Evolutionary conservation across 1,140 invertebrate genomes (phyloP), one percentile per base, ranked within the genome.

Genomic region (Nautilus pompilius): DNA sequence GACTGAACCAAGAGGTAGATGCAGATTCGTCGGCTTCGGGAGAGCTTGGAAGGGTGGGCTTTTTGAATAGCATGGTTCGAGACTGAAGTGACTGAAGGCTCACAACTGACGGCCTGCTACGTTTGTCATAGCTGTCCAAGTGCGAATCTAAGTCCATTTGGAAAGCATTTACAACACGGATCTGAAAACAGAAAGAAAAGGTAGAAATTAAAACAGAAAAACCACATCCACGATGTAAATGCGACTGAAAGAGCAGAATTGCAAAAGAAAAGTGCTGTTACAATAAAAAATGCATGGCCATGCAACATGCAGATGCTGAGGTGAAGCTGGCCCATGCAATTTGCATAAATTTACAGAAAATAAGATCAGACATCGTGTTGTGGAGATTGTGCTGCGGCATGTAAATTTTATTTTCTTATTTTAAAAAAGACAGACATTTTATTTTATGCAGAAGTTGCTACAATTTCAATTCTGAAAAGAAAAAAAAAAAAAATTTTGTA

Each of bases 161-260:
- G 89, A 98, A 98, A 87, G 95, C 95, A 88, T 97, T 98, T 85
- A 97, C 95, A 88, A 97, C 95, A 87, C 95, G 93, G 84, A 98
- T 97, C 95, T 96, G 90, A 76, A 90, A 78, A 81, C 78, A 78
- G 55, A 75, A 71, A 69, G 62, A 73, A 62, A 76, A 65, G 62
- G 58, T 63, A 48, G 58, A 49, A 61, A 58, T 58, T 56, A 55
- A 36, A 60, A 48, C 36, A 20, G 45, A n/a, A n/a, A n/a, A n/a
- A n/a, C n/a, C n/a, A n/a, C n/a, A n/a, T n/a, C n/a, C n/a, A n/a
- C n/a, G n/a, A n/a, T n/a, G n/a, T n/a, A n/a, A n/a, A n/a, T n/a
- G n/a, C n/a, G n/a, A n/a, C n/a, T n/a, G n/a, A n/a, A n/a, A n/a
- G n/a, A n/a, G n/a, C n/a, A n/a, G n/a, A n/a, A n/a, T n/a, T n/a